A percentile compares a stretch with the other conserved stretches of the same genome.
Conservation (phyloP, 2,888 invertebrate species). For the Barypeithes pellucidus region DNA sequence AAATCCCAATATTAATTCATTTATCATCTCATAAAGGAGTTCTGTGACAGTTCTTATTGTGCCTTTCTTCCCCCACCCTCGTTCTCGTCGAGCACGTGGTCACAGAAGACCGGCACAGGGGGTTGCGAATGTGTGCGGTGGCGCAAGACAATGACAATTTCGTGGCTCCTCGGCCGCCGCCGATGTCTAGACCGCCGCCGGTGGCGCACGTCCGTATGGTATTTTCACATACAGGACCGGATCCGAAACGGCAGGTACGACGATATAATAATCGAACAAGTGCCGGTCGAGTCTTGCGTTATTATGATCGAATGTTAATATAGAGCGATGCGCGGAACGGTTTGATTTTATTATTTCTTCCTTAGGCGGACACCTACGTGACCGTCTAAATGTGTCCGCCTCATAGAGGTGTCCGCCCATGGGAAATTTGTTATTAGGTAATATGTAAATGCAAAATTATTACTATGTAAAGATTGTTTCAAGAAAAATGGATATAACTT, state of each 20-base stretch:
- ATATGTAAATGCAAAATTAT: too few species aligned
- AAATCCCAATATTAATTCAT: slow-evolving; percentile 25
- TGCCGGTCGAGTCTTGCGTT: too few species aligned
- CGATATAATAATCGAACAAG: background rate
- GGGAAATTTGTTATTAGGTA: too few species aligned
- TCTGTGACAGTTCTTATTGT: slow-evolving; percentile 14
- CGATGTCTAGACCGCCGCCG: slow-evolving; percentile 43
- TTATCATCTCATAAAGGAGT: slow-evolving; percentile 17
- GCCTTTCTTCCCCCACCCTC: slow-evolving; percentile 8
- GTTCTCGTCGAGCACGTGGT: slow-evolving; percentile 29
- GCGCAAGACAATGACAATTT: slow-evolving; percentile 39
- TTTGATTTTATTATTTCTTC: too few species aligned
- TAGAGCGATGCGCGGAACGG: too few species aligned
- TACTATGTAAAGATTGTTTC: too few species aligned
- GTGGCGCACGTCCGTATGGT: slow-evolving; percentile 44
- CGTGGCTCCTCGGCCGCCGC: slow-evolving; percentile 36
- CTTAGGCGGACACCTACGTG: too few species aligned
- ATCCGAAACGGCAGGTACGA: background rate
- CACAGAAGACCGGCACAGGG: slow-evolving; percentile 5
- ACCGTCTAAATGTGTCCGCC: too few species aligned
- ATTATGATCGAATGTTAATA: too few species aligned
- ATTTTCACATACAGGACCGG: slow-evolving; percentile 28
- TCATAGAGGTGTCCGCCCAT: too few species aligned
- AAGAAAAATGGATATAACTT: too few species aligned
- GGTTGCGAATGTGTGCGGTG: slow-evolving; percentile 32